Evolutionary conservation across 2,113 vertebrate genomes (phyloP), one percentile per base, ranked within the genome.

Genomic region (Echinops telfairi): DNA sequence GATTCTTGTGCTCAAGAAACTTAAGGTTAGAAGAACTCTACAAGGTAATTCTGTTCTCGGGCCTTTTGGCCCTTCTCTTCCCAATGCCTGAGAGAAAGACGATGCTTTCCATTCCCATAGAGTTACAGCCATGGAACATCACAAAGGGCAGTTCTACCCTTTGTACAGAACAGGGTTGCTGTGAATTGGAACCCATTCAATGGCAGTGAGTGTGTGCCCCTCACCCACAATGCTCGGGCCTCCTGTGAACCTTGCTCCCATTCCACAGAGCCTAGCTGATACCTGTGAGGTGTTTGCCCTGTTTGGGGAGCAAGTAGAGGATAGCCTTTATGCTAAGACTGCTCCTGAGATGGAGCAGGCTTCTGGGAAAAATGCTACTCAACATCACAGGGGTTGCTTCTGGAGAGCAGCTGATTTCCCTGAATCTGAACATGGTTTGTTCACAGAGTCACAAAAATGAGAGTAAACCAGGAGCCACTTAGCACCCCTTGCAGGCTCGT

Each of bases 391-490:
- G 16, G 64, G 47, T 43, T 68, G 20, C 64, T 85, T 88, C 57
- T 89, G 66, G 58, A 88, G 4, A 86, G 57, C 16, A 88, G 57
- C 62, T 80, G 33, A 90, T 43, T 53, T 91, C n/a, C 40, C 25
- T 88, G 68, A 40, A n/a, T 19, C 14, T 10, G 1, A 83, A 91
- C 70, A 62, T 71, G 60, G 29, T 87, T 53, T 14, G 12, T 53
- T 82, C 73, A 91, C 17, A 68, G 19, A 73, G 38, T 89, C 36
- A 79, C 68, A 87, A 76, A 90, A 82, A 58, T 84, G 36, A 22
- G 40, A 57, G 93, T 38, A 91, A 86, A 83, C 40, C 33, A 83
- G 79, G 76, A 60, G 25, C 36, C 70, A n/a, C 70, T 85, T 89
- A 85, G 53, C 19, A 73, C 76, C 10, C 60, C 31, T 11, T n/a